Evolutionary conservation across 2,113 vertebrate genomes (phyloP).

Genomic region (Castor canadensis): DNA sequence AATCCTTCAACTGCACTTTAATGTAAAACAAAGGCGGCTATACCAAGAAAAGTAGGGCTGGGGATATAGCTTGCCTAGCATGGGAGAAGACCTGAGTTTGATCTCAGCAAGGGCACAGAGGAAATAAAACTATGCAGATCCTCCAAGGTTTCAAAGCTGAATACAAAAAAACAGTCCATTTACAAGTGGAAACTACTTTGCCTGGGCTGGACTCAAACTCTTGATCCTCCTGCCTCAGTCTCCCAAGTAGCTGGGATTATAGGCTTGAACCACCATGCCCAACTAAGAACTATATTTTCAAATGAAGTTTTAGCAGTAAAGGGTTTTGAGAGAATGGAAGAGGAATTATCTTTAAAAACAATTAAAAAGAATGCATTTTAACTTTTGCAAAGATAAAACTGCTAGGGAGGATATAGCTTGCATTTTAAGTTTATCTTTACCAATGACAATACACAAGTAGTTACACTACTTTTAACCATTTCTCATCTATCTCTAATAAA

Average conservation of each 20-base stretch:
- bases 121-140: not conserved
- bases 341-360: slow-evolving; percentile 23
- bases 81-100: not conserved
- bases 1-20: not conserved
- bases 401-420: not conserved
- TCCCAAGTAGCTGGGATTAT: too few relatives aligned
- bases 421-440: not conserved
- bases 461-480: not conserved
- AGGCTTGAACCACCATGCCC: too few relatives aligned
- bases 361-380: not conserved
- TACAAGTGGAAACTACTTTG: not conserved
- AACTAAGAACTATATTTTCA: not conserved
- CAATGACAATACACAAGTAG: not conserved
- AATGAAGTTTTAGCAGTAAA: not conserved
- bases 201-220: too few relatives aligned
- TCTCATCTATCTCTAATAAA: not conserved
- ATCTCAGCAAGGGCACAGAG: not conserved
- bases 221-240: too few relatives aligned
- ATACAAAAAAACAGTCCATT: not conserved
- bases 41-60: not conserved
- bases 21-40: not conserved
- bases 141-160: not conserved
- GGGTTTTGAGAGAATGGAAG: not conserved
- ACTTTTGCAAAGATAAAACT: not conserved
- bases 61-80: too few relatives aligned